A percentile compares a stretch with the other conserved stretches of the same genome.
Conservation (phyloP, 2,113 vertebrate species). For the Catharus minimus region DNA sequence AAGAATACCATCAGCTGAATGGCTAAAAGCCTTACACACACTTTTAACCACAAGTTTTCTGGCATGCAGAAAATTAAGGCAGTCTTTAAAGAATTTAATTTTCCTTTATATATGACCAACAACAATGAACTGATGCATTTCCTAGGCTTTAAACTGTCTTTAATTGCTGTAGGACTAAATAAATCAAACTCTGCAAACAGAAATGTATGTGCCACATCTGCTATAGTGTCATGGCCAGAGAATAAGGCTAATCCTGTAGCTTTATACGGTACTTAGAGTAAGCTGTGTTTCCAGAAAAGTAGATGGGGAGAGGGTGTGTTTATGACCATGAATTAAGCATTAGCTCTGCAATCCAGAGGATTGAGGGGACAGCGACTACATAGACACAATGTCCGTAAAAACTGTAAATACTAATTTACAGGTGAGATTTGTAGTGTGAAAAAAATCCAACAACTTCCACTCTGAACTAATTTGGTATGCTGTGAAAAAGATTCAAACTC, state of each 20-base stretch:
- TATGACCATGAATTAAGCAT: not conserved
- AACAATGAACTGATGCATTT: not conserved
- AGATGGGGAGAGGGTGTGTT: rapidly evolving
- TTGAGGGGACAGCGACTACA: not conserved
- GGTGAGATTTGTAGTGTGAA: rapidly evolving
- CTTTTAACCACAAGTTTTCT: not conserved
- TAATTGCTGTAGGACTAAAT: not conserved
- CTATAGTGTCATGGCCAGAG: rapidly evolving
- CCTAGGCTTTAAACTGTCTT: not conserved
- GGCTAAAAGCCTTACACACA: not conserved
- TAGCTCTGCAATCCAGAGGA: not conserved
- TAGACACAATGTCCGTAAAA: not conserved
- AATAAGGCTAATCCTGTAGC: not conserved
- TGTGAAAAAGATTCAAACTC: not conserved
- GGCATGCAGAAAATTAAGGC: not conserved
- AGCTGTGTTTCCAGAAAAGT: not conserved
- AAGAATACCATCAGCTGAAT: not conserved
- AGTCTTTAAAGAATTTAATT: not conserved
- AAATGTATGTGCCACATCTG: not conserved
- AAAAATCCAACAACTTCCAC: not conserved
- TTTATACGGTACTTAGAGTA: not conserved
- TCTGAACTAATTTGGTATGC: not conserved
- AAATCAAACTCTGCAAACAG: not conserved
- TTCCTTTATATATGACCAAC: not conserved
- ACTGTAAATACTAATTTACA: not conserved